These are phyloP conservation scores for Pelodiscus sinensis DNA, from an alignment of 2,113 vertebrate species.

Conservation along the genomic window DNA sequence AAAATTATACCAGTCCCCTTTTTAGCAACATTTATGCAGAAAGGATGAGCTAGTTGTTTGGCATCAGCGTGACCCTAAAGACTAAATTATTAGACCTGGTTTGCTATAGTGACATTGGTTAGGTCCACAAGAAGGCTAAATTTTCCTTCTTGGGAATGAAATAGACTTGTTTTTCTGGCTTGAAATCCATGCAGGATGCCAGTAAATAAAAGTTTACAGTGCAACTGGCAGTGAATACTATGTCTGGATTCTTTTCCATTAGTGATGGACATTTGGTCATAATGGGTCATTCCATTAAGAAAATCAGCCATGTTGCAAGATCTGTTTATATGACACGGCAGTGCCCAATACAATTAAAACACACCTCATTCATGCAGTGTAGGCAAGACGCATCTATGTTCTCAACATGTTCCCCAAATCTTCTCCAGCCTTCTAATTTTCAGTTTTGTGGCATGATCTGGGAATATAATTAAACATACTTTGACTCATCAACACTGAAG, in stretches of 20 bases:
- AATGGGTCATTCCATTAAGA: neutral
- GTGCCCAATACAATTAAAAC: neutral
- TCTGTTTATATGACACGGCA: neutral
- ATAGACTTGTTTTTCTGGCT: neutral
- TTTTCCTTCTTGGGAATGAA: neutral
- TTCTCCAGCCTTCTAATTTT: neutral
- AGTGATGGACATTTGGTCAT: neutral
- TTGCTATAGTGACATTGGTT: neutral
- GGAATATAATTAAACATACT: neutral
- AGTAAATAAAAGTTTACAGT: neutral
- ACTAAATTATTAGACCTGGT: neutral
- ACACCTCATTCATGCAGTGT: neutral
- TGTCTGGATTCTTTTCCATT: neutral
- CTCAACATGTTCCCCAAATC: neutral
- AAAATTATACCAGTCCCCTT: neutral
- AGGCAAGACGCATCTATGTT: neutral
- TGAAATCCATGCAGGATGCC: accelerated
- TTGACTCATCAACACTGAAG: neutral
- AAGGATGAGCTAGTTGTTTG: neutral
- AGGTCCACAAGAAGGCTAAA: neutral
- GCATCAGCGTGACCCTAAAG: neutral
- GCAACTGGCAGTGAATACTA: neutral
- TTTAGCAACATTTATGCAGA: neutral
- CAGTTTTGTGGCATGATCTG: neutral
- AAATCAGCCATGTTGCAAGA: neutral